Base-by-base conservation (phyloP, 1,140 invertebrate species). In the Myzus persicae region DNA sequence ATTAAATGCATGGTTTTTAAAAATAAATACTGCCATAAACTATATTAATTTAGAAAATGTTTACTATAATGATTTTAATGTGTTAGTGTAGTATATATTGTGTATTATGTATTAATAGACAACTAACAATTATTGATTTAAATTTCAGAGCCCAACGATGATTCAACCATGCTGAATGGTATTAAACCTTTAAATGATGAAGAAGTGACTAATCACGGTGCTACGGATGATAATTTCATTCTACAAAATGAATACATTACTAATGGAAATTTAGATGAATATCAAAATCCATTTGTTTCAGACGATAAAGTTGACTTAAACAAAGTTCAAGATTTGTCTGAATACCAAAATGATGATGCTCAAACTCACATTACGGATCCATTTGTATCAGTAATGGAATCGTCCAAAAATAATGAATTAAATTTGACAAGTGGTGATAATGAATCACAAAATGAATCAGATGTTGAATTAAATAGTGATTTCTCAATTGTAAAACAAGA, bases 321-420 rank as follows among this genome's bases (percentile, higher is more conserved):
- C 31, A 90, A 90, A 90, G 89, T 90, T 31, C 89, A 67, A 67
- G 89, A 90, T 31, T 90, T 90, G 6, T 90, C 89, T 67, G 89
- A 90, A 67, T 90, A 90, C 22, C 20, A 67, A 4, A 90, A 54
- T 31, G 51, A 90, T 42, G 38, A 67, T 90, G 26, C 51, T 42
- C 89, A 90, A 42, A n/a, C 26, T 67, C 24, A 59, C 6, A 20
- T 9, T 9, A 67, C 26, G 67, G 54, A 42, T 59, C 36, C 51
- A 26, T 26, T n/a, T 90, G 51, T 44, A 90, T 90, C 89, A 42
- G 42, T 67, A 42, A 59, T 90, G 5, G 89, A 90, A 42, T n/a
- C 51, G 20, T 42, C 89, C 38, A 67, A 90, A 44, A 67, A 18
- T 44, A 67, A 89, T 89, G 88, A 89, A 54, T 54, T 89, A 14